Percentiles rank a stretch among this genome's conserved stretches.
phyloP scores from a whole-genome alignment of 2,888 invertebrate species.

The Drosophila merina region DNA sequence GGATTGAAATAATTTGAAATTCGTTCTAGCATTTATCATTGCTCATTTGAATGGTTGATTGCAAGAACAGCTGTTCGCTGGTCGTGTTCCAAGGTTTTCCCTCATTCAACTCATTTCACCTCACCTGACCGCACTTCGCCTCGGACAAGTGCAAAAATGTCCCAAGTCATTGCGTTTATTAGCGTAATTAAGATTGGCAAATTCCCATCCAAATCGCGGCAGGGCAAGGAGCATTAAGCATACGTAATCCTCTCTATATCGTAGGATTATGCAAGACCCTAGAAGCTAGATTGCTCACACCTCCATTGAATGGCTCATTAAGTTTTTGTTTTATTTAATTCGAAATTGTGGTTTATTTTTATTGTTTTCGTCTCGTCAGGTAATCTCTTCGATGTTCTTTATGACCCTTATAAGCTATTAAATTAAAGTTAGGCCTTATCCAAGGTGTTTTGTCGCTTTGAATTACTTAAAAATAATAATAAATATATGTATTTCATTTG shows the following conservation, averaged over 20 bases:
- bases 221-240: slow-evolving; percentile 17
- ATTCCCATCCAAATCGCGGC: slow-evolving; percentile 28
- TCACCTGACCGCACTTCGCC: slow-evolving; percentile 28
- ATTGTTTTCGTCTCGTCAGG: slow-evolving; percentile 63
- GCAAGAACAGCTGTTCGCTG: slow-evolving; percentile 72
- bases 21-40: slow-evolving; percentile 63
- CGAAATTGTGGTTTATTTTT: slow-evolving; percentile 50
- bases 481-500: neutral
- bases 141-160: slow-evolving; percentile 55
- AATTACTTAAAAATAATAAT: slow-evolving; percentile 23
- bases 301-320: slow-evolving; percentile 32
- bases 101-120: slow-evolving; percentile 4
- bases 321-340: slow-evolving; percentile 37
- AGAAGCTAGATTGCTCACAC: slow-evolving; percentile 30
- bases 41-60: slow-evolving; percentile 67
- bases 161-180: slow-evolving; percentile 49
- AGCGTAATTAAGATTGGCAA: slow-evolving; percentile 38
- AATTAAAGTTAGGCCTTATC: slow-evolving; percentile 31
- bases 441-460: slow-evolving; percentile 22
- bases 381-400: slow-evolving; percentile 36
- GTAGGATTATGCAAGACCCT: slow-evolving; percentile 30
- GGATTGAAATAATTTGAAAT: slow-evolving; percentile 31
- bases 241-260: slow-evolving; percentile 4
- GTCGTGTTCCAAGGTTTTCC: slow-evolving; percentile 24
- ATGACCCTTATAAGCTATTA: slow-evolving; percentile 21